phyloP scores from a whole-genome alignment of 2,797 vertebrate species.

The Ctenopoma multispine region DNA sequence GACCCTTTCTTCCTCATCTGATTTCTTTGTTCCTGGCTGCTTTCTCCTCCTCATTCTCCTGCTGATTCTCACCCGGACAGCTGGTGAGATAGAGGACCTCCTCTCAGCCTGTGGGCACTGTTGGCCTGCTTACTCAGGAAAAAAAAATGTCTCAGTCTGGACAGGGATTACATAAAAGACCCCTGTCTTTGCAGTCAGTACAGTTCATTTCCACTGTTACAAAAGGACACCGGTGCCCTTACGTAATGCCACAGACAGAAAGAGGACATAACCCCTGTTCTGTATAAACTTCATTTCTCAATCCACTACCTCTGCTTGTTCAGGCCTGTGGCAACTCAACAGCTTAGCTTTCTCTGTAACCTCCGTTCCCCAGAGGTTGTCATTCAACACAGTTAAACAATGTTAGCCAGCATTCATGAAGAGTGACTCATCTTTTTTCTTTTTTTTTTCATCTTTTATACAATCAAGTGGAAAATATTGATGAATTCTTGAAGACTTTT shows the following conservation, averaged over 20 bases:
- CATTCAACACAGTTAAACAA: slow-evolving; percentile 47
- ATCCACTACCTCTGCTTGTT: slow-evolving; percentile 39
- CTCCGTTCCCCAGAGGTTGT: slow-evolving; percentile 20
- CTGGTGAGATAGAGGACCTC: slow-evolving; percentile 55
- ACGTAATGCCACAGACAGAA: slow-evolving; percentile 60
- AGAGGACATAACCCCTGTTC: slow-evolving; percentile 44
- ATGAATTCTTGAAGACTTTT: slow-evolving; percentile 29
- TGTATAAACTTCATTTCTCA: slow-evolving; percentile 51
- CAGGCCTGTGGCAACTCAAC: slow-evolving; percentile 26
- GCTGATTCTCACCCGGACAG: slow-evolving; percentile 46
- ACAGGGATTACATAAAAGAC: slow-evolving; percentile 67
- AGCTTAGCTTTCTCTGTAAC: slow-evolving; percentile 19
- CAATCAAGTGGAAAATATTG: slow-evolving; percentile 52
- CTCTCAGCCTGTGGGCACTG: slow-evolving; percentile 53
- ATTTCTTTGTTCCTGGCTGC: slow-evolving; percentile 6
- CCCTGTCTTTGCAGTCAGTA: slow-evolving; percentile 56
- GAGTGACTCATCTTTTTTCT: slow-evolving; percentile 58
- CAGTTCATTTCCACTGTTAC: slow-evolving; percentile 60
- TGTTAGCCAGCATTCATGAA: slow-evolving; percentile 34
- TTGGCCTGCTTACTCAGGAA: slow-evolving; percentile 57
- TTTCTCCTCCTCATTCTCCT: slow-evolving; percentile 15
- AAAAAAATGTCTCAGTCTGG: slow-evolving; percentile 47
- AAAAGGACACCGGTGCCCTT: slow-evolving; percentile 53
- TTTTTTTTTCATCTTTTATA: slow-evolving; percentile 47
- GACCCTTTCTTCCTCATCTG: slow-evolving; percentile 15